Evolutionary conservation across 2,113 vertebrate genomes (phyloP), one percentile per base, ranked within the genome.

Genomic region (Uria aalge): DNA sequence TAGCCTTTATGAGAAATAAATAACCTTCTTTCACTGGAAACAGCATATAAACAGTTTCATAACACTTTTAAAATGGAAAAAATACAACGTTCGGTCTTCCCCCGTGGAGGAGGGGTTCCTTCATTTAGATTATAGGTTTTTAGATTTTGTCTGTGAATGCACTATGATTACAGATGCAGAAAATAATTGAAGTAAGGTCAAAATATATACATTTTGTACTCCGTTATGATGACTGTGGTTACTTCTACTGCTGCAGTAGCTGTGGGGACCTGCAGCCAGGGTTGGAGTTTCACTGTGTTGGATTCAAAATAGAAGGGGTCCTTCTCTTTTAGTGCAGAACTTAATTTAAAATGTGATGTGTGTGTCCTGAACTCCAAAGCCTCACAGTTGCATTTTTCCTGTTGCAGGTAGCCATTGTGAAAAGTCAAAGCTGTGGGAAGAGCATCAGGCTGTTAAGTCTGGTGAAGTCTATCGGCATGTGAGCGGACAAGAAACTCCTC

Each of bases 131-230:
- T 95, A 85, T 38, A 95, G 80, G 62, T 5, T 78, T 88, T 87
- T 83, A 63, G 43, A n/a, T 93, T 88, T 66, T 55, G n/a, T 59
- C 38, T 83, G 22, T 68, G 67, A 90, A 76, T 55, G 43, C 56
- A 59, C 47, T 85, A 3, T 94, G 64, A 92, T 96, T 96, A 94
- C 10, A 79, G 81, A 90, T 88, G 79, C 85, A 91, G 62, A 78
- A 92, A 94, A 82, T 87, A 91, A 72, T 57, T 47, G 64, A 92
- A 90, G 67, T 41, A 76, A 67, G 60, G 36, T 80, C 47, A 84
- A 89, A 90, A 75, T 75, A 62, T 4, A 64, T 74, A 73, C 14
- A 43, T 96, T 94, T 72, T 60, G 4, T 36, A 36, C 89, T 59
- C 48, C 72, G 5, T 81, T 78, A 23, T 91, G 47, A 29, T 26